Conservation (phyloP, 2,888 invertebrate genomes). For the Diachrysia chrysitis region DNA sequence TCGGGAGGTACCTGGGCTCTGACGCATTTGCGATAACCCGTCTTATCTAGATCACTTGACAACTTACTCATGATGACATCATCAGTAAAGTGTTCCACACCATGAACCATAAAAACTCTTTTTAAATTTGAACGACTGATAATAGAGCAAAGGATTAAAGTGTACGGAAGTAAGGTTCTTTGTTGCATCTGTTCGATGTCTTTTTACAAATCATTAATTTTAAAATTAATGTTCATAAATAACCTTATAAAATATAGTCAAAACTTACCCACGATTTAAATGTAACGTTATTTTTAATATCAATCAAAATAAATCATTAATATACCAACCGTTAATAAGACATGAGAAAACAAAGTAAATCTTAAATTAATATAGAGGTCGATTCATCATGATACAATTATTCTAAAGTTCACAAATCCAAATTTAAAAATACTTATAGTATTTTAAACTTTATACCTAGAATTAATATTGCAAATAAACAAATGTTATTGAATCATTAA, state of each 20-base stretch:
- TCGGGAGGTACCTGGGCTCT: slow-evolving; percentile 69
- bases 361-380: no score
- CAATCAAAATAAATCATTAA: no score
- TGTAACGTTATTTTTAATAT: no score
- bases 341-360: no score
- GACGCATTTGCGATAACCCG: slow-evolving; percentile 71
- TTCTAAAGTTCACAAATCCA: no score
- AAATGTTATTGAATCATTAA: neutral
- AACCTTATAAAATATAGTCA: no score
- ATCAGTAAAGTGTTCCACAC: slow-evolving; percentile 53
- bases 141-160: slow-evolving; percentile 20
- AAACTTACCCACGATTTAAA: no score
- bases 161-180: slow-evolving; percentile 29
- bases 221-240: neutral
- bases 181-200: slow-evolving; percentile 14
- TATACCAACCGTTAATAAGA: no score
- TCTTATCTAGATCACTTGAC: slow-evolving; percentile 74
- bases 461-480: no score
- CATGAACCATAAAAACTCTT: slow-evolving; percentile 35
- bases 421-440: no score
- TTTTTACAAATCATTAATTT: neutral
- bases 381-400: no score
- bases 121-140: slow-evolving; percentile 18
- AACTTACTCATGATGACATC: slow-evolving; percentile 76
- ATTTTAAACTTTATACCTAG: no score